Base-by-base conservation (phyloP, 2,888 invertebrate genomes). In the Quadroppia sp. region DNA sequence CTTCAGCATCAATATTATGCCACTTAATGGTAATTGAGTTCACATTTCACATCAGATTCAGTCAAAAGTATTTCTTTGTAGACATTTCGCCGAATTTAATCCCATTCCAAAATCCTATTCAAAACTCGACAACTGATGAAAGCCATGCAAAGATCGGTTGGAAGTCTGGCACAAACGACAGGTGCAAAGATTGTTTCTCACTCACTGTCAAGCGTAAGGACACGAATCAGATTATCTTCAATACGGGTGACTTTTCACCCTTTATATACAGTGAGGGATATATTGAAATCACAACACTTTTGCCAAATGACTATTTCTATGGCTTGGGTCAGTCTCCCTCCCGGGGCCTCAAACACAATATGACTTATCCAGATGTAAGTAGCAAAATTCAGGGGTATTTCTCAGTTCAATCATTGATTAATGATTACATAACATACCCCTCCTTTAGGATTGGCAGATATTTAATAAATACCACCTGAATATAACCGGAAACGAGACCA, bases 251-350 rank as follows among this genome's bases (percentile, higher is more conserved):
- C 59, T 73, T 72, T 30, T 48, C 73, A 36, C 72, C 76, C 15
- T 71, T 76, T 25, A 73, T 76, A 13, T 71, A 71, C 36, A 42
- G 40, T 6, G 23, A 76, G 13, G 64, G 56, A 2, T 71, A 64
- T 36, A 75, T 74, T 30, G 76, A 76, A 45, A 69, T 76, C 42
- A 73, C 74, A 11, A 71, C 73, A 1, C n/a, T 75, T 11, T 30
- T 76, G 40, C 59, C 72, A 7, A 75, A 75, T 40, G 70, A 61
- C 59, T 50, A 72, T 28, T 30, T 76, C 15, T 76, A 72, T 59
- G 76, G 76, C 11, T 48, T 76, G 15, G 76, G 76, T 0, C 76
- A 76, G 50, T 59, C 59, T 0, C 53, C 23, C 15, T 70, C 32
- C 15, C 32, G 9, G 2, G 25, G 20, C 9, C 61, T 76, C 64